A percentile compares a stretch with the other conserved stretches of the same genome.
These are phyloP conservation scores for Laupala kohalensis DNA, from an alignment of 1,140 invertebrate species.

Conservation along the genomic window DNA sequence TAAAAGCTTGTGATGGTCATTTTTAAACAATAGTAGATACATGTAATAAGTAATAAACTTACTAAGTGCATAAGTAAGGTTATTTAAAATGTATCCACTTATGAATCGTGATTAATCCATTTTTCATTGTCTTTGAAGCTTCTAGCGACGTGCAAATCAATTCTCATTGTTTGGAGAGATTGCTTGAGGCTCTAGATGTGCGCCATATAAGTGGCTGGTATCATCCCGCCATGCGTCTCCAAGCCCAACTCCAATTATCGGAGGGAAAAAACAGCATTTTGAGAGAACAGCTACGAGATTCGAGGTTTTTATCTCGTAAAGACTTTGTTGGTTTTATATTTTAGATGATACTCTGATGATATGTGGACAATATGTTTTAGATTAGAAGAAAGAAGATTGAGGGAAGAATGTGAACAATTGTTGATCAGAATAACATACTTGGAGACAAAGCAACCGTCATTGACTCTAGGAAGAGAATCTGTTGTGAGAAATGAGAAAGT, in stretches of 20 bases:
- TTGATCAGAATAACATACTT: conserved; percentile 18
- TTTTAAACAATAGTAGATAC: not conserved
- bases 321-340: not conserved
- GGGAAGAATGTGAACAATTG: conserved; percentile 18
- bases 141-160: conserved; percentile 33
- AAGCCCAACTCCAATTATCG: conserved; percentile 46
- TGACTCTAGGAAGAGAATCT: conserved; percentile 17
- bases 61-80: not conserved
- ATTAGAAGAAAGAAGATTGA: conserved; percentile 17
- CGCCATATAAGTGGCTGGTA: conserved; percentile 59
- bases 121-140: conserved; percentile 19
- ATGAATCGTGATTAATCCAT: too few relatives aligned
- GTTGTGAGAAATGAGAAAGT: conserved; percentile 14
- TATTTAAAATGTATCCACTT: not conserved
- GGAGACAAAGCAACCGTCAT: conserved; percentile 22
- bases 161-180: conserved; percentile 40
- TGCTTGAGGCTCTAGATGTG: conserved; percentile 48
- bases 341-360: not conserved
- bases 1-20: conserved; percentile 19
- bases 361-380: conserved; percentile 11
- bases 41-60: not conserved
- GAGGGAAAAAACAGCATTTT: conserved; percentile 43
- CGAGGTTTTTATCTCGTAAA: conserved; percentile 23
- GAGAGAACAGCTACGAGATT: conserved; percentile 33
- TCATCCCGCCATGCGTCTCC: conserved; percentile 55